Evolutionary conservation across 2,113 vertebrate species (phyloP).

Genomic region (Cromileptes altivelis): DNA sequence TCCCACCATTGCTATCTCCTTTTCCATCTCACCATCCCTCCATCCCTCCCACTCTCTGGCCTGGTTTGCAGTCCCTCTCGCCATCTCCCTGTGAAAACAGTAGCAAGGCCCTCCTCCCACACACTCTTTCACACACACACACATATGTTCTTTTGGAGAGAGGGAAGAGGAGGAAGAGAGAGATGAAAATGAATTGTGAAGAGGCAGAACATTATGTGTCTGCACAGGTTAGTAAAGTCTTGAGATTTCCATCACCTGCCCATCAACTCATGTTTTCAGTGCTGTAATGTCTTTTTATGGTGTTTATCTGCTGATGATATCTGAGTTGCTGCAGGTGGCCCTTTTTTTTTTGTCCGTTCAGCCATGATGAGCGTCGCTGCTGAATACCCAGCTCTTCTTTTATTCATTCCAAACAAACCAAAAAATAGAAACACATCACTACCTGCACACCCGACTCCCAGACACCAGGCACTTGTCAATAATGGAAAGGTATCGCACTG

Average conservation of each 20-base stretch:
- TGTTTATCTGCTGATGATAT: background rate
- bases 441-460: background rate
- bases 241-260: background rate
- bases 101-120: conserved; percentile 24
- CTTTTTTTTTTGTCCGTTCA: conserved; percentile 2
- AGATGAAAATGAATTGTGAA: background rate
- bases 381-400: conserved; percentile 1
- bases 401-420: conserved; percentile 5
- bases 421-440: background rate
- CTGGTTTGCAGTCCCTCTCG: conserved; percentile 22
- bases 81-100: conserved; percentile 41
- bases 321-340: no score
- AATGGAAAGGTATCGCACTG: background rate
- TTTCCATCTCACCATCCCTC: conserved; percentile 30
- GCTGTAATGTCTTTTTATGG: background rate
- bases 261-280: conserved; percentile 12
- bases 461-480: background rate
- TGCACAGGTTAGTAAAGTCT: background rate
- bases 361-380: background rate
- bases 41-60: conserved; percentile 40
- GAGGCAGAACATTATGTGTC: background rate
- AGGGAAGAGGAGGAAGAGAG: background rate
- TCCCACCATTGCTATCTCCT: conserved; percentile 16
- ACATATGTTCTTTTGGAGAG: conserved; percentile 25
- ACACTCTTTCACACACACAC: conserved; percentile 7